phyloP scores from a whole-genome alignment of 2,113 vertebrate genomes.

The Zootoca vivipara region DNA sequence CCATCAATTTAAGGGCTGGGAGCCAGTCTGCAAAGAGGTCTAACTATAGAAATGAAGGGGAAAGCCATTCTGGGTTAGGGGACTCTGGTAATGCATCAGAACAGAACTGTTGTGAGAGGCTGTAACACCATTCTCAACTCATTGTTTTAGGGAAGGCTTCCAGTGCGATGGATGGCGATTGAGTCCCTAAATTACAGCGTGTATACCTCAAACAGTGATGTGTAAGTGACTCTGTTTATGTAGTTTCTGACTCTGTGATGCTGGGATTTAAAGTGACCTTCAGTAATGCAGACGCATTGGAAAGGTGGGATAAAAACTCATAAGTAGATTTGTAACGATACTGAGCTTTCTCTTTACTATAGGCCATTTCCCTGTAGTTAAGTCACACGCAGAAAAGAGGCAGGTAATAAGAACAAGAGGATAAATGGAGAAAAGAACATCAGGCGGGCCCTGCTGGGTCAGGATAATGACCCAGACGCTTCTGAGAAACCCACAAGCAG shows the following conservation, averaged over 20 bases:
- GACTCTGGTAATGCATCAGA: background rate
- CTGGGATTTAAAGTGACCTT: background rate
- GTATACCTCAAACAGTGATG: constrained; percentile 91
- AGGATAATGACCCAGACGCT: too few species aligned
- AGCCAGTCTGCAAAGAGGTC: background rate
- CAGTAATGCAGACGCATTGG: background rate
- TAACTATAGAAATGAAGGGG: background rate
- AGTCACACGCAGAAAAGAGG: too few species aligned
- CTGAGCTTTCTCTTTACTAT: background rate
- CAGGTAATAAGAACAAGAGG: too few species aligned
- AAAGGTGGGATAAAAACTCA: background rate
- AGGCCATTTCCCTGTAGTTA: background rate
- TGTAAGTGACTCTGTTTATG: constrained; percentile 76
- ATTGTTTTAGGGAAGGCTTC: constrained; percentile 82
- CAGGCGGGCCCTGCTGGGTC: too few species aligned
- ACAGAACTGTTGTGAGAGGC: background rate
- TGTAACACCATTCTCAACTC: constrained; percentile 15
- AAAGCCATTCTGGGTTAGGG: background rate
- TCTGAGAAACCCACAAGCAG: too few species aligned
- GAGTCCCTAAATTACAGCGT: constrained; percentile 91
- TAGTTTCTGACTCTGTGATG: background rate
- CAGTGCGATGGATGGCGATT: constrained; percentile 91
- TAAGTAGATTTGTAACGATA: background rate
- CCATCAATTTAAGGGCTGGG: background rate
- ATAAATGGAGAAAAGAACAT: too few species aligned